Evolutionary conservation across 2,888 invertebrate species (phyloP).

Genomic region (Glomeris marginata): DNA sequence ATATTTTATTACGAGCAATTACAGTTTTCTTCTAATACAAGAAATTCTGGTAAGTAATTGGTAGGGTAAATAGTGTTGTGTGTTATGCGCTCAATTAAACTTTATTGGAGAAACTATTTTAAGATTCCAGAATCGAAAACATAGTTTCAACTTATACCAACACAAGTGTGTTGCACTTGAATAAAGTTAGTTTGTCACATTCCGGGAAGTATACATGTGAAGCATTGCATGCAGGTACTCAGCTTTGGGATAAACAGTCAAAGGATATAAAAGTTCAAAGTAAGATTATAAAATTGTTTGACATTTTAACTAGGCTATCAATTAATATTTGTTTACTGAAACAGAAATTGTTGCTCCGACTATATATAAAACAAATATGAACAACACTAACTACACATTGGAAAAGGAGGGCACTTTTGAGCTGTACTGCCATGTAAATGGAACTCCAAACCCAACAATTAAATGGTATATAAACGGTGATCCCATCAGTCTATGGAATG

Average conservation of each 20-base stretch:
- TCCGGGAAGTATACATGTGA: slow-evolving; percentile 2
- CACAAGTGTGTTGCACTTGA: too few species aligned
- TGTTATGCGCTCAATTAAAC: neutral
- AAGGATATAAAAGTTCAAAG: neutral
- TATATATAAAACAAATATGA: slow-evolving; percentile 8
- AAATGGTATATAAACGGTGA: slow-evolving; percentile 6
- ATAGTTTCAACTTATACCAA: neutral
- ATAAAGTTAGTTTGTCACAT: neutral
- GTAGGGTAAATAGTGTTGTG: neutral
- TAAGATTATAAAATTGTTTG: too few species aligned
- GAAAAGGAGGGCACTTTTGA: slow-evolving; percentile 11
- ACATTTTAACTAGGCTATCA: neutral
- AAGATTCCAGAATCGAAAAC: neutral
- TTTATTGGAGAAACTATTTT: neutral
- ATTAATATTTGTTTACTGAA: slow-evolving; percentile 1
- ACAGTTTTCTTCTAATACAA: neutral
- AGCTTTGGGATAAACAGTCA: neutral
- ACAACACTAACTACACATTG: slow-evolving; percentile 3
- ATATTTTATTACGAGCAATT: neutral
- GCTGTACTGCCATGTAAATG: slow-evolving; percentile 2
- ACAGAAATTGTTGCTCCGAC: slow-evolving; percentile 6
- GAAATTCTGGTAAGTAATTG: neutral
- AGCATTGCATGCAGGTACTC: neutral
- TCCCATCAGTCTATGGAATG: slow-evolving; percentile 6
- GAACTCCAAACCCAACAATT: slow-evolving; percentile 1